Evolutionary conservation across 2,797 vertebrate species (phyloP), one percentile per base, ranked within the genome.

Genomic region (Poecilia gillii): DNA sequence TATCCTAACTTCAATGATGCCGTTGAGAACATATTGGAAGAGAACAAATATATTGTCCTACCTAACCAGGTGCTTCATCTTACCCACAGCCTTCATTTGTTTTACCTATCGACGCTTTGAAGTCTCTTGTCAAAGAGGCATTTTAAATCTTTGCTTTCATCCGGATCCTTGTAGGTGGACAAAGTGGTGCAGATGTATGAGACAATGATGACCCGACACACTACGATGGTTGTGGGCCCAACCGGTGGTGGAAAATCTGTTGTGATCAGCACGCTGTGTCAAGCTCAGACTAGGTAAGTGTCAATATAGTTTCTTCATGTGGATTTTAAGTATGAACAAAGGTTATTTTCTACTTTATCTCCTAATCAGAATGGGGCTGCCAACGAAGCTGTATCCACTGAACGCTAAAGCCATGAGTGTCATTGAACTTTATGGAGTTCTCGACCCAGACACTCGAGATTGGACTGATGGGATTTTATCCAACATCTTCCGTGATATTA

Each of bases 171-270:
- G 9, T 84, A 99, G 99, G 97, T 98, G 90, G 98, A 99, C 91
- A 99, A 99, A 96, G 97, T 99, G 81, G 97, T 99, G 71, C 99
- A 99, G 90, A 95, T 99, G 96, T 99, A 98, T 66, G 99, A 99
- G 92, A 99, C 98, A 4, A 99, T 99, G 98, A 93, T 99, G 91
- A 99, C 97, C 76, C 97, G 98, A 80, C 99, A 99, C 92, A 98
- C 99, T 0, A 99, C 98, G 0, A 99, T 99, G 98, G 90, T 99
- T 78, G 98, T 99, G 76, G 99, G 99, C 66, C 98, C 98, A 39
- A 99, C 99, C 0, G 97, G 98, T 79, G 99, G 99, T 33, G 98
- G 99, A 79, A 99, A 99, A 91, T 97, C 99, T 0, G 97, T 99
- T 87, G 97, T 99, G 91, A 99, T 99, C 90, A 97, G 91, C n/a